phyloP scores from a whole-genome alignment of 2,113 vertebrate species.

The Rafetus swinhoei region DNA sequence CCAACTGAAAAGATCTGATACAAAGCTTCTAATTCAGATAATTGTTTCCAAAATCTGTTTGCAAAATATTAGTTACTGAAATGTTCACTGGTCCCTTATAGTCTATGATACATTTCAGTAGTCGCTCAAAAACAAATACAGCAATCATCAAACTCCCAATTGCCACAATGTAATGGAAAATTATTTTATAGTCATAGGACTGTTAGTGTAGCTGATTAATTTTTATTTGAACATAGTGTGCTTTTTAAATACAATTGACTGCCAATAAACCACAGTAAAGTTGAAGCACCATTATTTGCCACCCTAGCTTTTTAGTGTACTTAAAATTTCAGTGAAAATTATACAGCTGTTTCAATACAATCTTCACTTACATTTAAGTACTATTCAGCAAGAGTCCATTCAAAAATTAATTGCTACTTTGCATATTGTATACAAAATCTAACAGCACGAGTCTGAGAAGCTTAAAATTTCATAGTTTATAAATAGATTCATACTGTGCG shows the following conservation, averaged over 20 bases:
- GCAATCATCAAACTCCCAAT: background rate
- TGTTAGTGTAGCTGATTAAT: conserved; percentile 38
- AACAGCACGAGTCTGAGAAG: conserved; percentile 28
- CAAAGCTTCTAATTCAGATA: rapidly evolving
- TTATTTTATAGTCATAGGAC: conserved; percentile 43
- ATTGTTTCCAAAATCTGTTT: background rate
- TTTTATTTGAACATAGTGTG: conserved; percentile 37
- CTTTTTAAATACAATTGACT: conserved; percentile 43
- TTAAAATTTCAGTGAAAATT: conserved; percentile 67
- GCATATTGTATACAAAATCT: conserved; percentile 37
- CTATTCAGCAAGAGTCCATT: conserved; percentile 65
- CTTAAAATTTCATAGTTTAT: conserved; percentile 29
- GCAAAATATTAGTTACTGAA: rapidly evolving
- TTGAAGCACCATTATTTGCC: conserved; percentile 70
- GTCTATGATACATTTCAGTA: background rate
- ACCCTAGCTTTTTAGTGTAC: conserved; percentile 66
- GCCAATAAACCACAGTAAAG: conserved; percentile 73
- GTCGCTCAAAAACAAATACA: conserved; percentile 4
- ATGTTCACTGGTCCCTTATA: background rate
- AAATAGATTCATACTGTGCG: background rate
- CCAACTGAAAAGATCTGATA: background rate
- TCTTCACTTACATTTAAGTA: conserved; percentile 69
- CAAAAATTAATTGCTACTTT: conserved; percentile 64
- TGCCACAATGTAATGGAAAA: background rate
- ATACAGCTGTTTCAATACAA: conserved; percentile 67